Conservation (phyloP, 2,888 invertebrate species). For the Cantharis nigra region DNA sequence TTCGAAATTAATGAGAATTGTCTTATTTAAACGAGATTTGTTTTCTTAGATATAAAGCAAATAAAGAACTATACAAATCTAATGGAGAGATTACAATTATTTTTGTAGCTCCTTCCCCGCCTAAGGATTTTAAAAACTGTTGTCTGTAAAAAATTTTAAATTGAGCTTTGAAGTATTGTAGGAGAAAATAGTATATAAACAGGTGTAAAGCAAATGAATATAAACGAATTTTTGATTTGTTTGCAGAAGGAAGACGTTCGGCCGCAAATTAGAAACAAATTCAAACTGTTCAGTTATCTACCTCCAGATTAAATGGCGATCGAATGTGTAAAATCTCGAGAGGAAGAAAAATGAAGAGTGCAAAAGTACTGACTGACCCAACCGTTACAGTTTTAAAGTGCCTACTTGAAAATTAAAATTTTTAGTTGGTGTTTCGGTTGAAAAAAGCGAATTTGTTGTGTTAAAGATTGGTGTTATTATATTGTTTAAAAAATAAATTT, state of each 20-base stretch:
- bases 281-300: conserved; percentile 85
- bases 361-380: conserved; percentile 47
- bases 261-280: conserved; percentile 88
- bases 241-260: conserved; percentile 89
- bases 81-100: too few species aligned
- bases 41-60: background rate
- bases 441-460: background rate
- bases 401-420: conserved; percentile 37
- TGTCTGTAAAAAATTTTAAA: too few species aligned
- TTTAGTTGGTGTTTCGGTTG: conserved; percentile 9
- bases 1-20: background rate
- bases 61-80: background rate
- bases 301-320: conserved; percentile 74
- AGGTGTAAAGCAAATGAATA: too few species aligned
- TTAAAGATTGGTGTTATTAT: conserved; percentile 3
- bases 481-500: background rate
- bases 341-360: conserved; percentile 8
- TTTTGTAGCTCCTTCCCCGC: too few species aligned
- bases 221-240: conserved; percentile 9
- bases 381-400: conserved; percentile 37
- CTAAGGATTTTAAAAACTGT: too few species aligned
- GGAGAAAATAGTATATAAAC: too few species aligned
- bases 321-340: conserved; percentile 11
- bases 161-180: too few species aligned
- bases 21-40: background rate